A percentile compares a stretch with the other conserved stretches of the same genome.
Evolutionary conservation across 2,888 invertebrate genomes (phyloP).

Genomic region (Lepidonotus clava): DNA sequence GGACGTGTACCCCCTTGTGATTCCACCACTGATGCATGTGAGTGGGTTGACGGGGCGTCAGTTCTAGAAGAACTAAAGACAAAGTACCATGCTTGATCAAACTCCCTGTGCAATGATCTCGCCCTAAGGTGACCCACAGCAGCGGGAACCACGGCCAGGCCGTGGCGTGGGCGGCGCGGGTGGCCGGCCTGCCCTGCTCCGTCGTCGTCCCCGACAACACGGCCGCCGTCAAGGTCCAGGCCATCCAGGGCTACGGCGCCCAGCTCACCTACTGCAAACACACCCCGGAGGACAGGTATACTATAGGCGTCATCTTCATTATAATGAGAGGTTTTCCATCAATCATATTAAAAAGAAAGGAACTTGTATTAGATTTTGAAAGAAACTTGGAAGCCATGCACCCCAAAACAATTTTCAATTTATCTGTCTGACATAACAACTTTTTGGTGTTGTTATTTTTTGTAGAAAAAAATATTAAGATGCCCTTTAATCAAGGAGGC

Average conservation of each 20-base stretch:
- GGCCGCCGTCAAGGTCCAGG: slow-evolving; percentile 79
- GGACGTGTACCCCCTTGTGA: too few species aligned
- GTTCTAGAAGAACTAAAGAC: too few species aligned
- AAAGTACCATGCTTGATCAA: too few species aligned
- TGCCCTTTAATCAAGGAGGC: too few species aligned
- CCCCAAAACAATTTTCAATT: too few species aligned
- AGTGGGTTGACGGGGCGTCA: too few species aligned
- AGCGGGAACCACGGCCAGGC: slow-evolving; percentile 82
- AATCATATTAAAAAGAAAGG: background rate
- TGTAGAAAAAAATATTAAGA: too few species aligned
- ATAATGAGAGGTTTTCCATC: background rate
- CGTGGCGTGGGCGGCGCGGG: slow-evolving; percentile 79
- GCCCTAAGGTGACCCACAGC: slow-evolving; percentile 80
- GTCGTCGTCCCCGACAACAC: slow-evolving; percentile 81
- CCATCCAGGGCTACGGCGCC: slow-evolving; percentile 81
- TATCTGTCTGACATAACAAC: background rate
- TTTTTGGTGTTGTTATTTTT: too few species aligned
- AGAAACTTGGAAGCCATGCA: too few species aligned
- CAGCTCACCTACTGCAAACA: slow-evolving; percentile 79
- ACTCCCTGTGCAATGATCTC: too few species aligned
- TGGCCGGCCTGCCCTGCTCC: slow-evolving; percentile 77
- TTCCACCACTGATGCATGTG: too few species aligned
- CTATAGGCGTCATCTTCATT: background rate
- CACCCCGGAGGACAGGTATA: slow-evolving; percentile 75
- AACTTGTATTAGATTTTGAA: too few species aligned